A percentile compares a stretch with the other conserved stretches of the same genome.
Evolutionary conservation across 92 coral and sea anemone species (phyloP).

Genomic region (Pocillopora meandrina): DNA sequence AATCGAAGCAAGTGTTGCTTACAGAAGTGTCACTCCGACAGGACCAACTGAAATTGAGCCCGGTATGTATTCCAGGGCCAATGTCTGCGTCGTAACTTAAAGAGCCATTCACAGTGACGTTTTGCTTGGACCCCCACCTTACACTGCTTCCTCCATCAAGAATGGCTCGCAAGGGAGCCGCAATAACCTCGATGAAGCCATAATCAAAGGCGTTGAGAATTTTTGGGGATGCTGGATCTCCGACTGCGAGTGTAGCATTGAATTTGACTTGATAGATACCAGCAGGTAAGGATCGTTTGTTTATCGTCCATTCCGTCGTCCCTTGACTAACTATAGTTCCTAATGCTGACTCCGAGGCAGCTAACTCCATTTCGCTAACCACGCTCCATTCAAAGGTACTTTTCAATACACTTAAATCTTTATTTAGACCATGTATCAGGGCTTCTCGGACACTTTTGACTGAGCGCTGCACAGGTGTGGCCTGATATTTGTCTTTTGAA

Average conservation of each 20-base stretch:
- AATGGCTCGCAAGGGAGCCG: constrained; percentile 37
- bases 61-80: constrained; percentile 20
- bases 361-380: constrained; percentile 2
- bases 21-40: background rate
- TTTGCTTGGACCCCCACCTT: constrained; percentile 11
- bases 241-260: background rate
- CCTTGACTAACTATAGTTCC: constrained; percentile 14
- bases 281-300: constrained; percentile 3
- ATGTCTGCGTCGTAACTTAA: constrained; percentile 42
- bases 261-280: constrained; percentile 13
- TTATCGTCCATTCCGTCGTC: constrained; percentile 13
- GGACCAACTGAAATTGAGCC: constrained; percentile 46
- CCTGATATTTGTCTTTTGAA: constrained; percentile 6
- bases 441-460: constrained; percentile 6
- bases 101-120: constrained; percentile 44
- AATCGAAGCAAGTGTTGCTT: constrained; percentile 11
- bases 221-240: background rate
- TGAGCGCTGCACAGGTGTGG: background rate
- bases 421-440: background rate
- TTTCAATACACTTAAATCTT: background rate
- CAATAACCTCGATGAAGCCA: constrained; percentile 50
- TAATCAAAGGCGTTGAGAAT: constrained; percentile 18
- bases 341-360: background rate
- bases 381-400: constrained; percentile 14
- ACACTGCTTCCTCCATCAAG: constrained; percentile 45